A percentile compares a stretch with the other conserved stretches of the same genome.
Evolutionary conservation across 1,140 invertebrate species (phyloP).

Genomic region (Trichomalopsis sarcophagae): DNA sequence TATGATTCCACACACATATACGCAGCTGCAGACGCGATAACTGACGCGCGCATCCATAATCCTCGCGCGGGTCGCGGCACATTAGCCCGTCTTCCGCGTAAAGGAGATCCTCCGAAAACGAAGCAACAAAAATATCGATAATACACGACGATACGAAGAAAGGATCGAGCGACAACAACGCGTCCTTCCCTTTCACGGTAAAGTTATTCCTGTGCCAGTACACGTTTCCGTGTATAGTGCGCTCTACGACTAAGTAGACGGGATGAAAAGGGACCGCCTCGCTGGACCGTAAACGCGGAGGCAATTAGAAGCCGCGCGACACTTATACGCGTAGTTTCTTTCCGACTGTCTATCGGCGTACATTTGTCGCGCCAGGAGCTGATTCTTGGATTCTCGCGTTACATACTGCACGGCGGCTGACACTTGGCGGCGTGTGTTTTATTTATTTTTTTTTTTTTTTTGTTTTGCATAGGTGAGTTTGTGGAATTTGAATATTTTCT

Average conservation of each 20-base stretch:
- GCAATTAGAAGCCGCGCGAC: conserved; percentile 64
- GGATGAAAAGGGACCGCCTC: conserved; percentile 67
- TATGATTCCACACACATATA: no score
- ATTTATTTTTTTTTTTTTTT: no score
- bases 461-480: no score
- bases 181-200: conserved; percentile 66
- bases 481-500: no score
- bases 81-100: conserved; percentile 24
- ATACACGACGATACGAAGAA: no score
- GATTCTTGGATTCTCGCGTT: conserved; percentile 18
- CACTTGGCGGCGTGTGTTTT: neutral
- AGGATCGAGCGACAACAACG: neutral
- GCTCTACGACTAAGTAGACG: conserved; percentile 62
- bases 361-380: neutral
- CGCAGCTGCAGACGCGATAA: neutral
- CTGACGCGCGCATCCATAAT: neutral
- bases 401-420: no score
- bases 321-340: conserved; percentile 40
- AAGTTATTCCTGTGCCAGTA: conserved; percentile 50
- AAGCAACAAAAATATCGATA: neutral
- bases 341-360: neutral
- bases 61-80: neutral
- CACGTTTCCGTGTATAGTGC: neutral
- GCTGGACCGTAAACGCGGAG: conserved; percentile 63
- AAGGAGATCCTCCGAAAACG: neutral